Conservation (phyloP, 2,797 vertebrate species). For the Enteromius radiatus region DNA sequence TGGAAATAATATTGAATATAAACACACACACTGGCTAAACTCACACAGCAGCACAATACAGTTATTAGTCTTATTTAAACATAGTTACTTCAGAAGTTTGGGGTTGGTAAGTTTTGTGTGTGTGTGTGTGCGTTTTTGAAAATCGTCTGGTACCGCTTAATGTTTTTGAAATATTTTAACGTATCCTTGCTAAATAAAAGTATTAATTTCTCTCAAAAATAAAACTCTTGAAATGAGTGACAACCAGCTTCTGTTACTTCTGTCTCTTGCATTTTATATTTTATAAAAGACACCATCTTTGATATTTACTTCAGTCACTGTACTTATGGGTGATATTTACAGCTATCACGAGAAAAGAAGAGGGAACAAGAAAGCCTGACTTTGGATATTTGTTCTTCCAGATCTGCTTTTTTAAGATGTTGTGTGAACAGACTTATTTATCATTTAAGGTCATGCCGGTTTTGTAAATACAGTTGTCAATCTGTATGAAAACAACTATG, state of each 20-base stretch:
- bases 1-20: slow-evolving; percentile 28
- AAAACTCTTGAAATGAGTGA: not conserved
- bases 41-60: not conserved
- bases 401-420: not conserved
- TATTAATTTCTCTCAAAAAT: not conserved
- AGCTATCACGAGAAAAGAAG: not conserved
- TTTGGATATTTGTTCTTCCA: not conserved
- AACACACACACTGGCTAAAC: slow-evolving; percentile 11
- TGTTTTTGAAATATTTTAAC: not conserved
- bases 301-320: not conserved
- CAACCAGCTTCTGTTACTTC: not conserved
- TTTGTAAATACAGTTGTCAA: not conserved
- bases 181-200: not conserved
- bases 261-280: not conserved
- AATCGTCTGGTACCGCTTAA: not conserved
- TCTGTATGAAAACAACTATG: not conserved
- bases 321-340: not conserved
- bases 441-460: not conserved
- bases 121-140: not conserved
- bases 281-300: not conserved
- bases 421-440: not conserved
- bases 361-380: not conserved
- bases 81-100: not conserved
- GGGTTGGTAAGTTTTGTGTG: not conserved
- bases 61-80: not conserved